Percentiles rank a stretch among this genome's conserved stretches.
Evolutionary conservation across 2,797 vertebrate species (phyloP).

Genomic region (Acomys russatus): DNA sequence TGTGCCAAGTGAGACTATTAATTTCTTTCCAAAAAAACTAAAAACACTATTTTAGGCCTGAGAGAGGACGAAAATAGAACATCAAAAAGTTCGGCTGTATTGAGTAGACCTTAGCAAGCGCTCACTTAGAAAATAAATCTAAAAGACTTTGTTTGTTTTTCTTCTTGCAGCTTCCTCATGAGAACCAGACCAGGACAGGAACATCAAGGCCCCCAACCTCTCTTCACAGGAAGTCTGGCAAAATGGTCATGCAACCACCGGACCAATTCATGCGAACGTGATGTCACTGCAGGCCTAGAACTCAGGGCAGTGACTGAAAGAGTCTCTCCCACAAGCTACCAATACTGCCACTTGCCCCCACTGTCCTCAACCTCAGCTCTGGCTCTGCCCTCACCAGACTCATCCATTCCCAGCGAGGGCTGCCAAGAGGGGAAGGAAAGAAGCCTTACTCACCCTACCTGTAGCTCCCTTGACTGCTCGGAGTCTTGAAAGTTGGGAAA

Average conservation of each 20-base stretch:
- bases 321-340: background rate
- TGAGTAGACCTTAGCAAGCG: background rate
- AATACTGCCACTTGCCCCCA: no score
- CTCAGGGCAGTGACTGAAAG: background rate
- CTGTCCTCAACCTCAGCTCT: background rate
- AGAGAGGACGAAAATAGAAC: background rate
- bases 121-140: constrained; percentile 35
- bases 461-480: background rate
- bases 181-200: background rate
- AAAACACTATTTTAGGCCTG: background rate
- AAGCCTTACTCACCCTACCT: background rate
- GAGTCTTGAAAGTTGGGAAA: background rate
- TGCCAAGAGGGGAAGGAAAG: background rate
- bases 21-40: constrained; percentile 26
- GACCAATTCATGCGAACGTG: no score
- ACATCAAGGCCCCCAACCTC: background rate
- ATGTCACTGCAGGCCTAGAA: background rate
- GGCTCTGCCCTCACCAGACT: background rate
- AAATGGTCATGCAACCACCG: background rate
- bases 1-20: background rate
- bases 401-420: background rate
- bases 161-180: background rate
- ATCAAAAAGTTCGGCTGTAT: background rate
- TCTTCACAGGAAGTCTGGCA: background rate
- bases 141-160: background rate